Conservation (phyloP, 2,113 vertebrate genomes). For the Dasyprocta punctata region DNA sequence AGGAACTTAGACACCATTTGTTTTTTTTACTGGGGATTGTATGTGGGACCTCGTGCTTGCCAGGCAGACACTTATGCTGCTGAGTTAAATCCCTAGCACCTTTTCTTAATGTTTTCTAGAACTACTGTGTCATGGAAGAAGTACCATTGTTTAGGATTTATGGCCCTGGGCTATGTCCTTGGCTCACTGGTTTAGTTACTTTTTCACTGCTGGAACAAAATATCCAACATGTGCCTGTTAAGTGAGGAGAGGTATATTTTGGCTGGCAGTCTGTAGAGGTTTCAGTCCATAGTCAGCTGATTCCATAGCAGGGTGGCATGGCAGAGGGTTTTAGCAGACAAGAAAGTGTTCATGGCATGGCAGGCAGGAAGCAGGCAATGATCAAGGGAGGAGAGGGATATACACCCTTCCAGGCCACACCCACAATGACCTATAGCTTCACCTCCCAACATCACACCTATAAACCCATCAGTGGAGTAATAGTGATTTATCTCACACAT, state of each 20-base stretch:
- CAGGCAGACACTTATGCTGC: no score
- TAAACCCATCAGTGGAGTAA: background rate
- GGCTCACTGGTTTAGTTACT: background rate
- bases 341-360: background rate
- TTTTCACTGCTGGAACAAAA: background rate
- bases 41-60: no score
- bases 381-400: background rate
- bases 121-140: background rate
- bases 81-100: no score
- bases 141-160: accelerated
- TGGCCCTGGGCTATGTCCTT: accelerated
- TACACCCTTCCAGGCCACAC: background rate
- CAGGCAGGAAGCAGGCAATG: background rate
- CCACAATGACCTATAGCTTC: background rate
- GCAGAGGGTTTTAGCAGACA: background rate
- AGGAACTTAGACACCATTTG: background rate
- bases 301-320: background rate
- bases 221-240: background rate
- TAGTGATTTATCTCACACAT: background rate
- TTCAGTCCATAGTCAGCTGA: background rate
- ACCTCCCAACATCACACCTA: background rate
- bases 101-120: background rate
- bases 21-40: no score
- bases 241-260: background rate
- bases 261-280: background rate